Evolutionary conservation across 2,797 vertebrate genomes (phyloP), one percentile per base, ranked within the genome.

Genomic region (Loriculus beryllinus): DNA sequence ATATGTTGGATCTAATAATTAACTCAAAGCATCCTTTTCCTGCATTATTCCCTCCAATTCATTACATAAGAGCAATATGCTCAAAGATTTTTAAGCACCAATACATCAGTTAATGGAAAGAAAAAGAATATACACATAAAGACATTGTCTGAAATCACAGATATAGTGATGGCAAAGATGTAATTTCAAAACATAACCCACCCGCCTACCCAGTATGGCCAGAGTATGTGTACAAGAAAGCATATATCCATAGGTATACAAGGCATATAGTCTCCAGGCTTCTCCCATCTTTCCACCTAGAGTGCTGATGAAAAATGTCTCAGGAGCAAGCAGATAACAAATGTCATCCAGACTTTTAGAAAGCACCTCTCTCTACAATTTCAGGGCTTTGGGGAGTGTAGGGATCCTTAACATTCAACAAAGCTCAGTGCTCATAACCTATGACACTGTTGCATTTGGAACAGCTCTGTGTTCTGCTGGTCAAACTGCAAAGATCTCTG

Each of bases 61-160:
- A 91, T 95, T 96, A 96, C 68, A 79, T 95, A 92, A 75, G 83
- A 95, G 91, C 93, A 95, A 21, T 86, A 89, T 79, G 82, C 93
- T 94, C 87, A 92, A 85, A 97, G 92, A 96, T 93, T 95, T 96
- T 97, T 90, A 97, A 93, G 94, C 67, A 97, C 65, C 70, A 64
- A 85, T 86, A 39, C 88, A 94, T 92, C 79, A 92, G 82, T 94
- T 96, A 93, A 85, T 75, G 96, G 81, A 49, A 85, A 90, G 13
- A 92, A 31, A 88, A 31, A 39, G 71, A 84, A 29, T 6, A 51
- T 6, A 78, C 8, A 59, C 31, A 80, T 33, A 31, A 87, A 96
- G 82, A 94, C 68, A 85, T 93, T 93, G 78, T 93, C 88, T 94
- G 88, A 95, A 96, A 97, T 93, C 95, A 91, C 77, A 89, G 93